These are phyloP conservation scores for Bucorvus abyssinicus DNA, from an alignment of 2,797 vertebrate genomes.

Conservation along the genomic window DNA sequence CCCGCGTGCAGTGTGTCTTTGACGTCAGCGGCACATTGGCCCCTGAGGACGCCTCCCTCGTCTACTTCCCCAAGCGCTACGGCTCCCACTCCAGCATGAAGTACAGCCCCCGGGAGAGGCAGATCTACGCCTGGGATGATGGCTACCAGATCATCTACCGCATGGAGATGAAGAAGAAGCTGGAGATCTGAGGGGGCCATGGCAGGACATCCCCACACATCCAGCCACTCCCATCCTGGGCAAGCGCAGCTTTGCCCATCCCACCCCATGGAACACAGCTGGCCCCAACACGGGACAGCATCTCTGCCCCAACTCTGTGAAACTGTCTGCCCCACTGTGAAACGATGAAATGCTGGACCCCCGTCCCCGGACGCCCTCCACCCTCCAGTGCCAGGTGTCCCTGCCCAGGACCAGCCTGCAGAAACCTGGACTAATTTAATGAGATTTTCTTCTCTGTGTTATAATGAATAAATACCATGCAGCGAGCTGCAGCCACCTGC, in stretches of 20 bases:
- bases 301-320: not conserved
- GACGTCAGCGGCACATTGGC: slow-evolving; percentile 88
- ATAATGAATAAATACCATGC: slow-evolving; percentile 34
- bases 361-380: rapidly evolving
- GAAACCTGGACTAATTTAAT: slow-evolving; percentile 14
- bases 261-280: not conserved
- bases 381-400: rapidly evolving
- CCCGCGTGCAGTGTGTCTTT: slow-evolving; percentile 92
- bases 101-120: slow-evolving; percentile 89
- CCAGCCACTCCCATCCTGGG: not conserved
- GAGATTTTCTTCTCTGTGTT: not conserved
- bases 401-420: not conserved
- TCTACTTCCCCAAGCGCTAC: slow-evolving; percentile 93
- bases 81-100: slow-evolving; percentile 92
- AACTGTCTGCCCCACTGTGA: too few species aligned
- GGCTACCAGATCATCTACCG: slow-evolving; percentile 97
- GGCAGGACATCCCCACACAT: rapidly evolving
- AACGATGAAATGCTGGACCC: not conserved
- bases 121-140: slow-evolving; percentile 96
- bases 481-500: not conserved
- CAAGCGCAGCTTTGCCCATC: not conserved
- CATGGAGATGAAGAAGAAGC: slow-evolving; percentile 88
- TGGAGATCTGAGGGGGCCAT: slow-evolving; percentile 55
- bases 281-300: rapidly evolving
- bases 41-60: slow-evolving; percentile 84